Conservation (phyloP, 2,113 vertebrate genomes). For the Semnornis frantzii region DNA sequence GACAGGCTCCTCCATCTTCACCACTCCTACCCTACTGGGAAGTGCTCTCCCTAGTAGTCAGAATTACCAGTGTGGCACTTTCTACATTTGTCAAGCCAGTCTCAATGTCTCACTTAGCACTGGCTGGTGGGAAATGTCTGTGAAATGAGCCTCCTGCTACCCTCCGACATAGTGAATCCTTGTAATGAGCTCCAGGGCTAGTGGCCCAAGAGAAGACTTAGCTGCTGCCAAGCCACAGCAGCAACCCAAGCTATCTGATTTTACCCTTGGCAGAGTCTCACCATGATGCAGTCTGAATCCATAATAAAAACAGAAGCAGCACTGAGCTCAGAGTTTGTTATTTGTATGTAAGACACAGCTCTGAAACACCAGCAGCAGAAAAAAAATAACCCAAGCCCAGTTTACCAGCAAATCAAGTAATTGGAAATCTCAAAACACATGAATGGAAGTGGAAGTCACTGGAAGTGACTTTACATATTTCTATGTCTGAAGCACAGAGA, state of each 20-base stretch:
- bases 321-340: neutral
- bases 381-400: neutral
- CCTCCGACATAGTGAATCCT: neutral
- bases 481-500: neutral
- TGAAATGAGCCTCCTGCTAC: neutral
- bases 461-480: neutral
- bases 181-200: neutral
- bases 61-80: neutral
- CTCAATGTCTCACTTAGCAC: neutral
- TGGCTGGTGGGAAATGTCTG: neutral
- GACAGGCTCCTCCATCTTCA: neutral
- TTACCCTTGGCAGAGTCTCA: neutral
- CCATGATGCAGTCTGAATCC: neutral
- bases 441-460: neutral
- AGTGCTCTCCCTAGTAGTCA: neutral
- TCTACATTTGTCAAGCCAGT: neutral
- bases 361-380: neutral
- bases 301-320: neutral
- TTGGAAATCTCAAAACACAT: neutral
- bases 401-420: neutral
- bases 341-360: neutral
- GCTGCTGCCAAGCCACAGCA: slow-evolving; percentile 21
- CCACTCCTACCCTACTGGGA: neutral
- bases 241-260: neutral
- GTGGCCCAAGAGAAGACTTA: neutral